phyloP scores from a whole-genome alignment of 2,113 vertebrate genomes.

The Aepyceros melampus region DNA sequence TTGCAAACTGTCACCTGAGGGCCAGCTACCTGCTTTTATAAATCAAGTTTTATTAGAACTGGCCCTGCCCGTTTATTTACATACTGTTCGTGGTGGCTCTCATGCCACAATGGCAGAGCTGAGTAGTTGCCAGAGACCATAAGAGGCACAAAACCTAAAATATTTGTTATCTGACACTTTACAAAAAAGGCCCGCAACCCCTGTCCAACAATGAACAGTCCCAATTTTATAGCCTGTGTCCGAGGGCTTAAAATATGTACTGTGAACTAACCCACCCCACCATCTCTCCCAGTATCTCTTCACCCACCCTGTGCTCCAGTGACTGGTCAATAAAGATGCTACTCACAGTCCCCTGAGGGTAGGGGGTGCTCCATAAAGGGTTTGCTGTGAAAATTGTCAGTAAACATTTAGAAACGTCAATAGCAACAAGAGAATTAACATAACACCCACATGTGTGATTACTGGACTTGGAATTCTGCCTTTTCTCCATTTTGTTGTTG shows the following conservation, averaged over 20 bases:
- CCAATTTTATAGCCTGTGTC: background rate
- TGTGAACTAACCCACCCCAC: background rate
- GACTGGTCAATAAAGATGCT: accelerated
- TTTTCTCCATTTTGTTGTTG: background rate
- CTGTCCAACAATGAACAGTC: accelerated
- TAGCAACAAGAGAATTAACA: background rate
- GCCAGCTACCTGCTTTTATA: background rate
- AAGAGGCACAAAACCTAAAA: background rate
- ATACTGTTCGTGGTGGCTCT: background rate
- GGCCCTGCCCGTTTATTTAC: background rate
- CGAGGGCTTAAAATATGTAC: background rate
- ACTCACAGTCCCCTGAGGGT: accelerated
- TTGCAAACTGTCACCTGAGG: accelerated
- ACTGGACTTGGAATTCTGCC: background rate
- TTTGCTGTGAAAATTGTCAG: background rate
- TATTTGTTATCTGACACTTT: background rate
- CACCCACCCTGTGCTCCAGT: too few species aligned
- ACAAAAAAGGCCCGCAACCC: background rate
- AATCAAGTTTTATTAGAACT: background rate
- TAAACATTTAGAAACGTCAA: background rate
- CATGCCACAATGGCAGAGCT: background rate
- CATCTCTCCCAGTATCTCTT: too few species aligned
- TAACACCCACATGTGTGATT: background rate
- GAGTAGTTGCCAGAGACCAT: background rate
- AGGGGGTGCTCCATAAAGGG: too few species aligned